Evolutionary conservation across 2,797 vertebrate genomes (phyloP).

Genomic region (Ibycter americanus): DNA sequence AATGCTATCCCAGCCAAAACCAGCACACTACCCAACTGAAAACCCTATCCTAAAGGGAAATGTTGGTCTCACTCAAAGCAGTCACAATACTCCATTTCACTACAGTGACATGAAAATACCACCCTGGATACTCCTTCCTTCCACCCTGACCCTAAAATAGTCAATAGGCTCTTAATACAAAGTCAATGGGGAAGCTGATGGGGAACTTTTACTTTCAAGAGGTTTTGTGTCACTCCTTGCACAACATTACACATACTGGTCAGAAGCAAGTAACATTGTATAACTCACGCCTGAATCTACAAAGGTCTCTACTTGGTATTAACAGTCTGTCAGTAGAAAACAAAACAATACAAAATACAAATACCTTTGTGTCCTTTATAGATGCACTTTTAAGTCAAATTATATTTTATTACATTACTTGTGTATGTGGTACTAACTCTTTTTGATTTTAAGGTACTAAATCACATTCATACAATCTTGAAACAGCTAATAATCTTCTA

Average conservation of each 20-base stretch:
- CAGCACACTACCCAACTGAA: not conserved
- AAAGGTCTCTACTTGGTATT: not conserved
- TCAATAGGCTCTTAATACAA: not conserved
- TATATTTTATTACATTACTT: not conserved
- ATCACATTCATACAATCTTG: not conserved
- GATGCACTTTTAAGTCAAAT: not conserved
- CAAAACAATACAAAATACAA: not conserved
- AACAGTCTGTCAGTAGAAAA: not conserved
- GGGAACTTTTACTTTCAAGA: not conserved
- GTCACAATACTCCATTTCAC: not conserved
- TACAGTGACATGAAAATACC: not conserved
- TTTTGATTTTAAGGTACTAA: not conserved
- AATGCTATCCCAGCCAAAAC: not conserved
- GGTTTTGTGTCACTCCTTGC: not conserved
- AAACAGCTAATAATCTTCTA: not conserved
- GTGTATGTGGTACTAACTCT: not conserved
- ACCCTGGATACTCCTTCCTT: not conserved
- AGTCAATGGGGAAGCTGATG: not conserved
- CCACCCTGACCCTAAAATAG: not conserved
- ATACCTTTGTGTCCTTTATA: not conserved
- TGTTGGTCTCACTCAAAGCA: not conserved
- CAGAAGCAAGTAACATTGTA: accelerated
- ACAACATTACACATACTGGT: not conserved
- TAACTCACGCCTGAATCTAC: not conserved
- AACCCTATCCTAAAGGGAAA: not conserved